Percentiles rank a stretch among this genome's conserved stretches.
Evolutionary conservation across 2,113 vertebrate species (phyloP).

Genomic region (Eolophus roseicapilla): DNA sequence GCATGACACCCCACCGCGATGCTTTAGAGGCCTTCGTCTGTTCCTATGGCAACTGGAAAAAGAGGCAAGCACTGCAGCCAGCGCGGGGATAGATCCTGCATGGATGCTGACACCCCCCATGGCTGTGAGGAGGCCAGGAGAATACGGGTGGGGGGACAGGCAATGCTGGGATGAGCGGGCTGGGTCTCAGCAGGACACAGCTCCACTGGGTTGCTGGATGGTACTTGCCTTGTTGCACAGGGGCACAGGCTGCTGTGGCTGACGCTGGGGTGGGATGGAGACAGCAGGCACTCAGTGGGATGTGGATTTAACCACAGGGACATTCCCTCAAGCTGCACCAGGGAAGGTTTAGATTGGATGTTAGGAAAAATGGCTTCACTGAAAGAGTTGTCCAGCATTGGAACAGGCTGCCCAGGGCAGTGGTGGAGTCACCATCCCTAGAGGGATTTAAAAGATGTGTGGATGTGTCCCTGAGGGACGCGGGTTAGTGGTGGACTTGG

Average conservation of each 20-base stretch:
- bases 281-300: fast-evolving
- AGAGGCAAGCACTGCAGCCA: constrained; percentile 10
- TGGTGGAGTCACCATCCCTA: neutral
- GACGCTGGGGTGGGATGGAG: neutral
- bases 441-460: neutral
- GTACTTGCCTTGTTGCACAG: neutral
- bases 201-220: neutral
- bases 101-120: neutral
- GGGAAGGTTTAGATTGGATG: neutral
- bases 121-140: neutral
- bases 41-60: constrained; percentile 65
- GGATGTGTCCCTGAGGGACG: neutral
- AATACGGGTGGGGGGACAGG: fast-evolving
- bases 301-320: fast-evolving
- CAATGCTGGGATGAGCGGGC: fast-evolving
- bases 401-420: neutral
- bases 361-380: neutral
- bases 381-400: neutral
- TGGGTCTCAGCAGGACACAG: neutral
- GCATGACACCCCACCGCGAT: constrained; percentile 48
- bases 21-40: constrained; percentile 53
- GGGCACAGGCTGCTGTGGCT: neutral
- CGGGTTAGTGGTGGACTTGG: too few relatives aligned
- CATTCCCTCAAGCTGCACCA: neutral
- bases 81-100: neutral